Conservation (phyloP, 2,113 vertebrate species). For the Cairina moschata region DNA sequence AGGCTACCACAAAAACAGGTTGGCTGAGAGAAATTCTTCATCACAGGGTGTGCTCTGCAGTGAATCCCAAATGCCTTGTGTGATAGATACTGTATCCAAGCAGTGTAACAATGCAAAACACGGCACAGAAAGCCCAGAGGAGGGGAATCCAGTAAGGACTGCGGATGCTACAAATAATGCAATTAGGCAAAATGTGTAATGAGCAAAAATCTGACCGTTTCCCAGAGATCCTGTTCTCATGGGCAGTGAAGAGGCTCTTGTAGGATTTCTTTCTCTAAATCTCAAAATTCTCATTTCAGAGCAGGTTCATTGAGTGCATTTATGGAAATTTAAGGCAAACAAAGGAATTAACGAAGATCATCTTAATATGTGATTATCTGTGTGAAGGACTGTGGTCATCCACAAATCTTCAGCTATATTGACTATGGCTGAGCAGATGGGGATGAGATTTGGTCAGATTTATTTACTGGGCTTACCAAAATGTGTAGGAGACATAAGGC, state of each 20-base stretch:
- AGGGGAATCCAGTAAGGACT: neutral
- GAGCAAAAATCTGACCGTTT: neutral
- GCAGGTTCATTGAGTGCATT: neutral
- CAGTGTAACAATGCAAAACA: neutral
- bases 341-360: neutral
- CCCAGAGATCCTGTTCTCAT: neutral
- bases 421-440: neutral
- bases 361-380: neutral
- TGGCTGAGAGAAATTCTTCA: neutral
- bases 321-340: neutral
- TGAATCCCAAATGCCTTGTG: neutral
- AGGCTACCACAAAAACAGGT: neutral
- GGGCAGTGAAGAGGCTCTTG: neutral
- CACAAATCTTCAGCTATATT: accelerated
- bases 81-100: neutral
- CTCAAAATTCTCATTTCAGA: neutral
- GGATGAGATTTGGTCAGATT: neutral
- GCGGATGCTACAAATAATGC: neutral
- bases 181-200: accelerated
- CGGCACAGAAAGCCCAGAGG: neutral
- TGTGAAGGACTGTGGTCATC: neutral
- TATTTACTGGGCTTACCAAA: neutral
- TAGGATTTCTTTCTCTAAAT: neutral
- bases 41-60: neutral
- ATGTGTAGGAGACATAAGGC: neutral